Evolutionary conservation across 2,888 invertebrate species (phyloP).

Genomic region (Mamestra brassicae): DNA sequence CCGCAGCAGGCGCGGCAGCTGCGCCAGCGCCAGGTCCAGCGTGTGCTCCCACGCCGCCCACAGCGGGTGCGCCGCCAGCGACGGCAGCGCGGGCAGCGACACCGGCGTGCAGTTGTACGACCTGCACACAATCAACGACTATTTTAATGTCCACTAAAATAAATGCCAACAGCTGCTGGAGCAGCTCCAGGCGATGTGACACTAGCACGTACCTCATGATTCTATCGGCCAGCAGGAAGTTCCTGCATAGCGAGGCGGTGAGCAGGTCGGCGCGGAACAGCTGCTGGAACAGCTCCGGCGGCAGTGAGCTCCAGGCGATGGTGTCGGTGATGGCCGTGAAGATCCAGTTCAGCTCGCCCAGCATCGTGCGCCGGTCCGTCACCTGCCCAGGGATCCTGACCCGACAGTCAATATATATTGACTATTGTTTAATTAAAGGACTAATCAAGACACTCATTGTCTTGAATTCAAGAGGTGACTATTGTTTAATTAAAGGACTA

Average conservation of each 20-base stretch:
- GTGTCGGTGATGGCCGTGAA: slow-evolving; percentile 99
- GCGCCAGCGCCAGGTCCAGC: slow-evolving; percentile 97
- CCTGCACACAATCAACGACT: slow-evolving; percentile 63
- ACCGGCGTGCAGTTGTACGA: slow-evolving; percentile 99
- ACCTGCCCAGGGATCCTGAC: slow-evolving; percentile 98
- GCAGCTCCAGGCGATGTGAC: no score
- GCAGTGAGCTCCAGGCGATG: slow-evolving; percentile 99
- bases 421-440: no score
- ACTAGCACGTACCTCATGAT: slow-evolving; percentile 92
- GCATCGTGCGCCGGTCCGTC: slow-evolving; percentile 98
- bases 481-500: no score
- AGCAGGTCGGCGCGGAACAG: slow-evolving; percentile 99
- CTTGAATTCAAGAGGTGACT: no score
- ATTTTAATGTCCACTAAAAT: no score
- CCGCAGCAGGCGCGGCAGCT: slow-evolving; percentile 95
- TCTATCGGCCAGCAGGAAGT: slow-evolving; percentile 98
- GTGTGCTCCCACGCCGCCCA: slow-evolving; percentile 99
- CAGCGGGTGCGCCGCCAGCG: slow-evolving; percentile 97
- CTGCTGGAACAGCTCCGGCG: slow-evolving; percentile 98
- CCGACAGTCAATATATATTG: no score
- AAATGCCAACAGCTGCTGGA: no score
- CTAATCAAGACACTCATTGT: no score
- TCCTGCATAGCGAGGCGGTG: slow-evolving; percentile 99
- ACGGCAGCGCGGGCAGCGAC: slow-evolving; percentile 97
- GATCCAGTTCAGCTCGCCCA: slow-evolving; percentile 99